These are phyloP conservation scores for Arrhamphus sclerolepis DNA, from an alignment of 2,797 vertebrate species.

Conservation along the genomic window DNA sequence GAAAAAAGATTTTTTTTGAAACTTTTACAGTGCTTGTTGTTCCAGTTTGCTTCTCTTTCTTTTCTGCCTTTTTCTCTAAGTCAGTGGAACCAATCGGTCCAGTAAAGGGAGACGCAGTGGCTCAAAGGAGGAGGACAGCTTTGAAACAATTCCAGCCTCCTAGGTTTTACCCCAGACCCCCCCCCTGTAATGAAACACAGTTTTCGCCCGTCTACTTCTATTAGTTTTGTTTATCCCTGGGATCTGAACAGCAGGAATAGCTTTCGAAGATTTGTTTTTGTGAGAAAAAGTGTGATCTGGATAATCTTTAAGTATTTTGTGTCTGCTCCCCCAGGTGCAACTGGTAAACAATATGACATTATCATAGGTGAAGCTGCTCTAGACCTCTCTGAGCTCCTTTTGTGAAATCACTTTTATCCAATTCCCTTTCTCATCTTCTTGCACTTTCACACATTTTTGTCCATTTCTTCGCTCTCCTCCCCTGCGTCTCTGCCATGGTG, in stretches of 20 bases:
- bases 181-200: too few relatives aligned
- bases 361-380: slow-evolving; percentile 35
- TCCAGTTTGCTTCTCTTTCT: too few relatives aligned
- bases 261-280: slow-evolving; percentile 29
- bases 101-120: too few relatives aligned
- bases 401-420: slow-evolving; percentile 36
- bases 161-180: too few relatives aligned
- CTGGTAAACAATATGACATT: slow-evolving; percentile 33
- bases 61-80: too few relatives aligned
- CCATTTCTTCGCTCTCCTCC: slow-evolving; percentile 21
- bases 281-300: slow-evolving; percentile 26
- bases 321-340: slow-evolving; percentile 32
- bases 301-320: slow-evolving; percentile 26
- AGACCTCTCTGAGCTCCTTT: slow-evolving; percentile 7
- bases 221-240: slow-evolving; percentile 8
- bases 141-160: too few relatives aligned
- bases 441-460: slow-evolving; percentile 24
- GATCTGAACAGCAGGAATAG: slow-evolving; percentile 26
- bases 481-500: slow-evolving; percentile 21
- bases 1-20: too few relatives aligned
- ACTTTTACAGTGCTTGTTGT: too few relatives aligned
- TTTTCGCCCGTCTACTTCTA: neutral
- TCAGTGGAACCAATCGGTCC: too few relatives aligned
- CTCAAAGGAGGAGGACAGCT: too few relatives aligned
- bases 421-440: slow-evolving; percentile 13